These are phyloP conservation scores for Ridgeia piscesae DNA, from an alignment of 1,140 invertebrate species.

Conservation along the genomic window DNA sequence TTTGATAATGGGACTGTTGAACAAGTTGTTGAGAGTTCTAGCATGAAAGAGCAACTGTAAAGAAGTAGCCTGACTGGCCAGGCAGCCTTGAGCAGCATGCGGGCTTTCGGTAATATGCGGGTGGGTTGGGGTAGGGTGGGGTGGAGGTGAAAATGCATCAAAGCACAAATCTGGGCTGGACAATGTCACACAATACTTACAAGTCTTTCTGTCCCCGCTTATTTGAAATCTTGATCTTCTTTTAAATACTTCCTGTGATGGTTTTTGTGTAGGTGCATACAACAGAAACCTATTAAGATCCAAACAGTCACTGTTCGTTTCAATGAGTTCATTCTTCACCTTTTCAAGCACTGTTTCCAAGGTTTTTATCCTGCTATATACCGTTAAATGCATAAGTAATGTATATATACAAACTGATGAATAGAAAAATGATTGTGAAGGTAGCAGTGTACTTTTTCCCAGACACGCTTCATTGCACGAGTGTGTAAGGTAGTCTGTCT, in stretches of 20 bases:
- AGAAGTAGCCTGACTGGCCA: background rate
- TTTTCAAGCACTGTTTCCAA: background rate
- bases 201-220: background rate
- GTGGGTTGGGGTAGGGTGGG: too few species aligned
- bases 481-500: background rate
- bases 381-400: background rate
- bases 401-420: background rate
- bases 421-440: background rate
- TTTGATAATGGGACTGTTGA: too few species aligned
- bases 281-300: background rate
- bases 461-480: background rate
- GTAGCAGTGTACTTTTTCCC: background rate
- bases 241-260: background rate
- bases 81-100: background rate
- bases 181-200: background rate
- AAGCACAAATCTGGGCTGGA: background rate
- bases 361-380: background rate
- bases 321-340: background rate
- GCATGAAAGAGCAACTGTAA: background rate
- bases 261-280: background rate
- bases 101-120: background rate
- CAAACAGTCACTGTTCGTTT: background rate
- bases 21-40: background rate
- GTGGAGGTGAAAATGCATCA: background rate
- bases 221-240: background rate